Evolutionary conservation across 2,797 vertebrate species (phyloP).

Genomic region (Antrozous pallidus): DNA sequence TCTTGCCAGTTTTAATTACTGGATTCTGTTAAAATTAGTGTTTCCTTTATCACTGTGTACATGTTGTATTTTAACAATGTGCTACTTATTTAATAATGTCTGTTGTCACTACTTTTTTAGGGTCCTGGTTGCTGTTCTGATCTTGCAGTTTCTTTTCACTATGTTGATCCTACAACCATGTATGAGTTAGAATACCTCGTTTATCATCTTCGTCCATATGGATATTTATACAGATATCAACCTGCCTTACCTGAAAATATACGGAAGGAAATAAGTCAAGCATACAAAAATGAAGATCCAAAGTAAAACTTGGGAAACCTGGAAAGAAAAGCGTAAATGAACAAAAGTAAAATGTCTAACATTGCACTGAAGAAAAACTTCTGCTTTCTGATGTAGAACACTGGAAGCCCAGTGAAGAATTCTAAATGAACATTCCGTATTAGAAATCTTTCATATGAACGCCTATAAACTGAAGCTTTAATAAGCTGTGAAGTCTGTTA

Average conservation of each 20-base stretch:
- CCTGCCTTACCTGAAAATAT: slow-evolving; percentile 77
- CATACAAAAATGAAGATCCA: slow-evolving; percentile 69
- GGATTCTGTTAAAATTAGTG: slow-evolving; percentile 28
- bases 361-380: slow-evolving; percentile 69
- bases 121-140: slow-evolving; percentile 93
- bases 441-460: slow-evolving; percentile 27
- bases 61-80: neutral
- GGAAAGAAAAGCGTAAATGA: slow-evolving; percentile 62
- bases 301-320: slow-evolving; percentile 74
- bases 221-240: slow-evolving; percentile 89
- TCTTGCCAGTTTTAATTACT: neutral
- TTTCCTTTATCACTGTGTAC: slow-evolving; percentile 31
- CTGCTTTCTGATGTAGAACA: slow-evolving; percentile 66
- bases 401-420: slow-evolving; percentile 60
- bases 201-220: slow-evolving; percentile 90
- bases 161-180: slow-evolving; percentile 85
- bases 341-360: slow-evolving; percentile 46
- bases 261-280: slow-evolving; percentile 74
- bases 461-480: slow-evolving; percentile 63
- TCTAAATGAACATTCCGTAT: slow-evolving; percentile 50
- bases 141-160: slow-evolving; percentile 90
- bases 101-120: slow-evolving; percentile 80
- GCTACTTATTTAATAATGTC: slow-evolving; percentile 44
- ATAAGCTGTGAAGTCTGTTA: slow-evolving; percentile 70
- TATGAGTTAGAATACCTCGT: slow-evolving; percentile 90